These are phyloP conservation scores for Gouania willdenowi DNA, from an alignment of 2,797 vertebrate species.

Conservation along the genomic window DNA sequence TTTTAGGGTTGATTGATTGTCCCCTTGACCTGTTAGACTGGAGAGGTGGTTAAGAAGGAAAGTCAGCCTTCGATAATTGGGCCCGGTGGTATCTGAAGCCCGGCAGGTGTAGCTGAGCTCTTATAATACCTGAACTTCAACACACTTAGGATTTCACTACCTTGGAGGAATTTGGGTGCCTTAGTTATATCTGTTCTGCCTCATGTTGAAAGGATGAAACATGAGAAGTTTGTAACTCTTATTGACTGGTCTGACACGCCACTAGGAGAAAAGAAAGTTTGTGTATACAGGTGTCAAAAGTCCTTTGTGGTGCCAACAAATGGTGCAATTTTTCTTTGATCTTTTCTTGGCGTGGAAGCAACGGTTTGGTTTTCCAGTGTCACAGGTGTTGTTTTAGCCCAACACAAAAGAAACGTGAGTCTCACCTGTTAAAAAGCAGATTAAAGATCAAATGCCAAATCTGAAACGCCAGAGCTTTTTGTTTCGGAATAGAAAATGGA, in stretches of 20 bases:
- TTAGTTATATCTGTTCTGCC: constrained; percentile 61
- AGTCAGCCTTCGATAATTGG: constrained; percentile 73
- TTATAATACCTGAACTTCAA: constrained; percentile 59
- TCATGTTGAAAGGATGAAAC: constrained; percentile 67
- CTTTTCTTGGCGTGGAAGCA: constrained; percentile 50
- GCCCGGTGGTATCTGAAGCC: constrained; percentile 73
- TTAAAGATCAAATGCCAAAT: no score
- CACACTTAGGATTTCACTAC: constrained; percentile 67
- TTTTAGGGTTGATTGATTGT: constrained; percentile 77
- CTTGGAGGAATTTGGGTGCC: constrained; percentile 65
- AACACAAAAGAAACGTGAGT: constrained; percentile 37
- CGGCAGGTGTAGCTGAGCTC: constrained; percentile 67
- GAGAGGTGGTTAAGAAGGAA: constrained; percentile 66
- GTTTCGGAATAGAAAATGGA: no score
- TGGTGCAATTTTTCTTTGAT: constrained; percentile 47
- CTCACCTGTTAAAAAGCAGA: constrained; percentile 43
- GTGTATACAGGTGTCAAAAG: constrained; percentile 47
- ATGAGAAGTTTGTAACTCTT: constrained; percentile 51
- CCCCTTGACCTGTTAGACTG: constrained; percentile 71
- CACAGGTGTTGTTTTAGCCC: constrained; percentile 42
- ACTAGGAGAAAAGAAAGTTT: constrained; percentile 33
- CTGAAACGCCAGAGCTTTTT: no score
- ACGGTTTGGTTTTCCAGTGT: constrained; percentile 51
- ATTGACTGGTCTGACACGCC: constrained; percentile 62
- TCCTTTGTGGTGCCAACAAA: constrained; percentile 48